Evolutionary conservation across 2,113 vertebrate genomes (phyloP).

Genomic region (Tachuris rubrigastra): DNA sequence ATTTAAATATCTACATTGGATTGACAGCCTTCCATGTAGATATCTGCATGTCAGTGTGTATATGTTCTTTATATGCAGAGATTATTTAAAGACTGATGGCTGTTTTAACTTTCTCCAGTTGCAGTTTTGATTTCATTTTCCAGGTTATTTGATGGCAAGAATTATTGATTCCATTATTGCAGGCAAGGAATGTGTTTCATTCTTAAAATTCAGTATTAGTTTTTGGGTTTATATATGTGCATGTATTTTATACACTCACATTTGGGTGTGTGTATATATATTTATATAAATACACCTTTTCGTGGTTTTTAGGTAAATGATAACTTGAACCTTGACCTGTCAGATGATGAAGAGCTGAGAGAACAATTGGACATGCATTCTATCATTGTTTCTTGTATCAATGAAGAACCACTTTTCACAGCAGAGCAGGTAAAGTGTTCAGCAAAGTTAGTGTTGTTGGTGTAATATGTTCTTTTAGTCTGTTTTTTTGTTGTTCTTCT

Average conservation of each 20-base stretch:
- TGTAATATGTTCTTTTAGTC: background rate
- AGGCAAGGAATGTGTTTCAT: background rate
- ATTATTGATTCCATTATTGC: background rate
- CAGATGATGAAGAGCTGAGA: conserved; percentile 94
- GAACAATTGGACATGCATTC: conserved; percentile 99
- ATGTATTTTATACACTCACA: background rate
- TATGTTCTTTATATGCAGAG: background rate
- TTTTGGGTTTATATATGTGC: background rate
- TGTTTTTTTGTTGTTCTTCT: background rate
- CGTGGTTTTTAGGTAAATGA: conserved; percentile 77
- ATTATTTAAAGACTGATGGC: background rate
- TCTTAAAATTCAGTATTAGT: background rate
- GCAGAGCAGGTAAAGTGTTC: conserved; percentile 88
- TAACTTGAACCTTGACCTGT: conserved; percentile 86
- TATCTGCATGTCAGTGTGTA: background rate
- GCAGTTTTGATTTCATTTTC: background rate
- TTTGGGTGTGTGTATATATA: background rate
- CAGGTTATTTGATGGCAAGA: background rate
- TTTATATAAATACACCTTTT: background rate
- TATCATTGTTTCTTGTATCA: conserved; percentile 94
- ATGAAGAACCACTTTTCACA: conserved; percentile 93
- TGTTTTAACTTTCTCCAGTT: background rate
- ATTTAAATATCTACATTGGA: background rate
- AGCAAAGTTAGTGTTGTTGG: background rate
- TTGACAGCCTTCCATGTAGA: background rate